Evolutionary conservation across 2,888 invertebrate genomes (phyloP), one percentile per base, ranked within the genome.

Genomic region (Drosophila robusta): DNA sequence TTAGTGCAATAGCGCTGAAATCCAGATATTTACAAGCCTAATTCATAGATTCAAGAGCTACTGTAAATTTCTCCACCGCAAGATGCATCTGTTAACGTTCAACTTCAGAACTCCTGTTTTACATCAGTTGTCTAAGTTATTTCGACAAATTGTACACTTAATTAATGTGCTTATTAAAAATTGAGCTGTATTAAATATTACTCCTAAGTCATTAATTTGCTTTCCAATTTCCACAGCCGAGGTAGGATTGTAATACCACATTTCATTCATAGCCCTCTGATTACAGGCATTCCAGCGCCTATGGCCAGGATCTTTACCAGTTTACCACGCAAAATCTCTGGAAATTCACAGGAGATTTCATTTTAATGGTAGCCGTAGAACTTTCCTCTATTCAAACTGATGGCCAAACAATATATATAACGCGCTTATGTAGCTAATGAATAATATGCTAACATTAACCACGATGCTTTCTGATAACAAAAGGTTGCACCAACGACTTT

Each of bases 161-260:
- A 29, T 29, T 29, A 29, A 29, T 3, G 3, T 29, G 3, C 29
- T 9, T 3, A 29, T 7, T 26, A 26, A 29, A 12, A 5, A 36
- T n/a, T n/a, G n/a, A n/a, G n/a, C n/a, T n/a, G n/a, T n/a, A n/a
- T n/a, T n/a, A n/a, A n/a, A n/a, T n/a, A n/a, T n/a, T n/a, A n/a
- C n/a, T n/a, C n/a, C n/a, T 18, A 14, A 38, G 0, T n/a, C n/a
- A 8, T 8, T 1, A 14, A 45, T 29, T 29, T 1, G 22, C 3
- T 42, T 8, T 11, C 29, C 3, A 44, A 22, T 22, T 16, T 1
- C 32, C 69, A 12, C 67, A 68, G 8, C 51, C 46, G 1, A n/a
- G 4, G 11, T 36, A 68, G 0, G 6, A 6, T 47, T 36, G 5
- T 46, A 68, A 38, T 46, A 58, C 57, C 46, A 68, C 41, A 58